Evolutionary conservation across 2,888 invertebrate species (phyloP).

Genomic region (Ornithoptera priamus): DNA sequence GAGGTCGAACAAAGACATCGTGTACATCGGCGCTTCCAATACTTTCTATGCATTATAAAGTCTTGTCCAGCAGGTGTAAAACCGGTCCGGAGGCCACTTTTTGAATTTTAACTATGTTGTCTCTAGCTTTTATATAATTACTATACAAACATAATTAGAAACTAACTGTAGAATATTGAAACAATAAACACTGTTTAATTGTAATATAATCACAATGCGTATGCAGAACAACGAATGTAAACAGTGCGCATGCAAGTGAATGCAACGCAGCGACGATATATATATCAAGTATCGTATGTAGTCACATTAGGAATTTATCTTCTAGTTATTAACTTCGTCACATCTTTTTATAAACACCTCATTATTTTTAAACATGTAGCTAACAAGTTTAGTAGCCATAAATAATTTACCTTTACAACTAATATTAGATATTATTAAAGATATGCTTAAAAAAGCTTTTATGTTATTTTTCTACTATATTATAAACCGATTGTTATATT

Average conservation of each 20-base stretch:
- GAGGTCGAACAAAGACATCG: neutral
- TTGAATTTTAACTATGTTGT: conserved; percentile 1
- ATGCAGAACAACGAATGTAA: conserved; percentile 16
- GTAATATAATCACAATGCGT: neutral
- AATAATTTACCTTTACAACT: neutral
- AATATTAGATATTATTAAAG: neutral
- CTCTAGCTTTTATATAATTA: neutral
- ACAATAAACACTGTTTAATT: conserved; percentile 4
- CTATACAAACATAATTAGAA: neutral
- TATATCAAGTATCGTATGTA: neutral
- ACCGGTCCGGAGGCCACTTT: conserved; percentile 21
- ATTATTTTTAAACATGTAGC: neutral
- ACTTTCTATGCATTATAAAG: conserved; percentile 26
- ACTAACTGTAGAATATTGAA: conserved; percentile 8
- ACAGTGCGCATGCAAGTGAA: conserved; percentile 37
- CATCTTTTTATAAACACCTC: neutral
- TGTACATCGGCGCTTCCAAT: neutral
- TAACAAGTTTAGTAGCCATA: no score
- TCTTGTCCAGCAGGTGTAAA: conserved; percentile 19
- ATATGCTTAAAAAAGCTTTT: neutral
- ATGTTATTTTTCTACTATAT: neutral
- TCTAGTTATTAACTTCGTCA: neutral
- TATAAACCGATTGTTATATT: neutral
- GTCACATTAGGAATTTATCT: neutral
- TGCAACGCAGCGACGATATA: conserved; percentile 1